Evolutionary conservation across 2,888 invertebrate species (phyloP), one percentile per base, ranked within the genome.

Genomic region (Ochropleura leucogaster): DNA sequence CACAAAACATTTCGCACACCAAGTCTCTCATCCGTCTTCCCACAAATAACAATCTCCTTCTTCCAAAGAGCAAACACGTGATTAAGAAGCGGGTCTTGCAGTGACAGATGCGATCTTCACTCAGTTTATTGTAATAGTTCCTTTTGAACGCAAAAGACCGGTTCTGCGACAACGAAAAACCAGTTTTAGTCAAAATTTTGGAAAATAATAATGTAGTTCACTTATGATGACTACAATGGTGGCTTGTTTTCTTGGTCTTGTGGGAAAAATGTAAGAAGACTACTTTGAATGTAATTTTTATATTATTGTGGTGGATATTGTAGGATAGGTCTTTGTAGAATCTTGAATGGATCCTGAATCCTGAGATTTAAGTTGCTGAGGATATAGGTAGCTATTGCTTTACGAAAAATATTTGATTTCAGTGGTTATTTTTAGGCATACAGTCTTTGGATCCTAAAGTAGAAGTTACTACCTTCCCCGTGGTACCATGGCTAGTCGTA

Each of bases 71-170:
- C 57, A 73, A 44, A 40, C 57, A 79, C 14, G 67, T 67, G 70
- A 80, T 69, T 84, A 70, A 72, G 47, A 80, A 84, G 64, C 84
- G 40, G 59, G 47, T 57, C 64, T 66, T 42, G 47, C 30, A 62
- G 18, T 77, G 82, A 72, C 82, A 82, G 82, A 82, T 82, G 82
- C 85, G 18, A 82, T 82, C 84, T 84, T 64, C 62, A 55, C 72
- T 72, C 60, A 85, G 67, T 70, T 78, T 69, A 78, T 82, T 78
- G 66, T 77, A 66, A 72, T 85, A 72, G 55, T 72, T 57, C 40
- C 82, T 83, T 72, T 78, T 84, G 77, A 77, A 82, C 57, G 7
- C 30, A 16, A 60, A 72, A 40, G 16, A 80, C 87, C 74, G 85
- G 85, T 85, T 77, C 20, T 30, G 44, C 64, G n/a, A 60, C 63